Percentiles rank a stretch among this genome's conserved stretches.
phyloP scores from a whole-genome alignment of 2,888 invertebrate species.

The Zonitis immaculata region DNA sequence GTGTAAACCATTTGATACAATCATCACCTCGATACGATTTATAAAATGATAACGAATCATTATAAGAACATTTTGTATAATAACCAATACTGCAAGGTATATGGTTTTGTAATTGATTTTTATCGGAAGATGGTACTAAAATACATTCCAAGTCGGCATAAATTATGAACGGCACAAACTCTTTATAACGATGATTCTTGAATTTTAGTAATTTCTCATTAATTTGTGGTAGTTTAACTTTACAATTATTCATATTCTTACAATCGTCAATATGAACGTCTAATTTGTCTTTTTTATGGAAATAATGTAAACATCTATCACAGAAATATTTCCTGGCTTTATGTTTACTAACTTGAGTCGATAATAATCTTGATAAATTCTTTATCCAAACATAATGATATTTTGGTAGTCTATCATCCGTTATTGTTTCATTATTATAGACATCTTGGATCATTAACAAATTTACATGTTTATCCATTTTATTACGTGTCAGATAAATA shows the following conservation, averaged over 20 bases:
- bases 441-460: not conserved
- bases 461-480: not conserved
- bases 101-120: not conserved
- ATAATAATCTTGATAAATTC: not conserved
- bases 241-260: not conserved
- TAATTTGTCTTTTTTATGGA: not conserved
- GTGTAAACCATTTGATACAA: not conserved
- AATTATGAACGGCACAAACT: not conserved
- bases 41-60: not conserved
- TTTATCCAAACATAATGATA: not conserved
- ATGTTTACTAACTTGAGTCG: not conserved
- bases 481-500: not conserved
- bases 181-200: not conserved
- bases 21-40: not conserved
- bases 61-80: not conserved
- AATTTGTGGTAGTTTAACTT: not conserved
- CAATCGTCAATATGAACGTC: not conserved
- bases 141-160: not conserved
- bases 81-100: not conserved
- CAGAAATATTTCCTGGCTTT: not conserved
- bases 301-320: not conserved
- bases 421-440: not conserved
- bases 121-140: not conserved
- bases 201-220: not conserved
- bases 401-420: not conserved